Evolutionary conservation across 92 coral and sea anemone species (phyloP).

Genomic region (Zoanthus solanderi): DNA sequence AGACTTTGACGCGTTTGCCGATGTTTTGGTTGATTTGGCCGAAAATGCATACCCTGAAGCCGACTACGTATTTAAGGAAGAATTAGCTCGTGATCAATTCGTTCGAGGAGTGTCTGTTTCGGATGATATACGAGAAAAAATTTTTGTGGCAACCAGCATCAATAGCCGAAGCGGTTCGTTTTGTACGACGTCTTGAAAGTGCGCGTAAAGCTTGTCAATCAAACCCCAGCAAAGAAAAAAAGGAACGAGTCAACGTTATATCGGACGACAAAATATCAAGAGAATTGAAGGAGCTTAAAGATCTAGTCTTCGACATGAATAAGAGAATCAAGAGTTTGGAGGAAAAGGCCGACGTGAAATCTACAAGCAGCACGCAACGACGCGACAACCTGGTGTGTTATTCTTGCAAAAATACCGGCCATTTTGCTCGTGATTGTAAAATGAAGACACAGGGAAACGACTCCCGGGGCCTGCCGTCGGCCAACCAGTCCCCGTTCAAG

Average conservation of each 20-base stretch:
- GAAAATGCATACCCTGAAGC: conserved; percentile 66
- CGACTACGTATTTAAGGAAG: conserved; percentile 58
- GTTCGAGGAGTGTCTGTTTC: neutral
- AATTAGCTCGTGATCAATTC: conserved; percentile 46
- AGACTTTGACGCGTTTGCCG: conserved; percentile 51
- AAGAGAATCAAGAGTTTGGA: neutral
- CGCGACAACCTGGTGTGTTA: neutral
- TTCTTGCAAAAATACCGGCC: conserved; percentile 20
- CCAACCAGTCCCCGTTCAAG: conserved; percentile 46
- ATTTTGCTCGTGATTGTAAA: conserved; percentile 43
- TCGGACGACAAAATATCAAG: neutral
- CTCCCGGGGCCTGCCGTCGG: conserved; percentile 44
- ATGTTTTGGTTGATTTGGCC: conserved; percentile 47
- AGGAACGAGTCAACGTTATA: neutral
- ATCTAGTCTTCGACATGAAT: neutral
- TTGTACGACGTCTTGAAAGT: conserved; percentile 56
- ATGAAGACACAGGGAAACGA: conserved; percentile 17
- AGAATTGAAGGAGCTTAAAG: neutral
- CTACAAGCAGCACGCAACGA: neutral
- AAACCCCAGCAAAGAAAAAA: neutral
- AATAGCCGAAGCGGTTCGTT: conserved; percentile 53
- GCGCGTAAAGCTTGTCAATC: conserved; percentile 42
- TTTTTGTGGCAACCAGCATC: conserved; percentile 57
- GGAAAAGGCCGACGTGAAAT: neutral
- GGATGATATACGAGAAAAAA: conserved; percentile 27